Percentiles rank a stretch among this genome's conserved stretches.
phyloP scores from a whole-genome alignment of 2,888 invertebrate species.

The Drosophila pseudotalamancana region DNA sequence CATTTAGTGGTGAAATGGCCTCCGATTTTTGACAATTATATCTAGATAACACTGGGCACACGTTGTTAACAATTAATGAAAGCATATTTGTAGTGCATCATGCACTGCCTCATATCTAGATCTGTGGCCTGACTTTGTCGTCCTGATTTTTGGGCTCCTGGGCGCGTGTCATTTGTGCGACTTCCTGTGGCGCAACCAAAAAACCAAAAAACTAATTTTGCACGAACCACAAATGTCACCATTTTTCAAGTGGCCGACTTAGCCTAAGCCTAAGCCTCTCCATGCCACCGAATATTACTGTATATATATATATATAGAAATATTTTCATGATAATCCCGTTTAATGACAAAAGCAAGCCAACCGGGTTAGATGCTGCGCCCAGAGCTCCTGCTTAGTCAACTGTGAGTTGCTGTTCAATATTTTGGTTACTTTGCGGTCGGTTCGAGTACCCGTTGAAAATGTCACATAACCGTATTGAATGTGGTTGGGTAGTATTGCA shows the following conservation, averaged over 20 bases:
- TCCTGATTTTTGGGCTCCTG: conserved; percentile 7
- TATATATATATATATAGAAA: conserved; percentile 24
- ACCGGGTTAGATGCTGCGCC: conserved; percentile 29
- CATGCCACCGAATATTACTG: conserved; percentile 24
- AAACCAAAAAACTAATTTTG: conserved; percentile 67
- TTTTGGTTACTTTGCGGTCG: conserved; percentile 76
- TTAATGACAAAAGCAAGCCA: conserved; percentile 69
- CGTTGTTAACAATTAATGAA: conserved; percentile 62
- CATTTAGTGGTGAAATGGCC: conserved; percentile 70
- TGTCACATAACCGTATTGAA: conserved; percentile 54
- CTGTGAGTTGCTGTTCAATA: conserved; percentile 56
- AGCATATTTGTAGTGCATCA: conserved; percentile 61
- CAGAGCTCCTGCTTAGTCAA: conserved; percentile 40
- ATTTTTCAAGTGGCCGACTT: conserved; percentile 66
- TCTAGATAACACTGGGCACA: conserved; percentile 51
- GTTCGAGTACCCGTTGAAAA: conserved; percentile 53
- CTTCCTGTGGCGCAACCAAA: conserved; percentile 57
- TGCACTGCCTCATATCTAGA: conserved; percentile 34
- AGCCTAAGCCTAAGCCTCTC: conserved; percentile 66
- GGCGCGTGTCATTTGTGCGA: conserved; percentile 68
- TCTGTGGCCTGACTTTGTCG: conserved; percentile 66
- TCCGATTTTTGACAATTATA: conserved; percentile 55
- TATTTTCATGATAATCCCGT: conserved; percentile 67
- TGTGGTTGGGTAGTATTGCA: conserved; percentile 16
- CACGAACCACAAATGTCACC: conserved; percentile 70